A percentile compares a stretch with the other conserved stretches of the same genome.
phyloP scores from a whole-genome alignment of 2,888 invertebrate species.

The Dendrolimus pini region DNA sequence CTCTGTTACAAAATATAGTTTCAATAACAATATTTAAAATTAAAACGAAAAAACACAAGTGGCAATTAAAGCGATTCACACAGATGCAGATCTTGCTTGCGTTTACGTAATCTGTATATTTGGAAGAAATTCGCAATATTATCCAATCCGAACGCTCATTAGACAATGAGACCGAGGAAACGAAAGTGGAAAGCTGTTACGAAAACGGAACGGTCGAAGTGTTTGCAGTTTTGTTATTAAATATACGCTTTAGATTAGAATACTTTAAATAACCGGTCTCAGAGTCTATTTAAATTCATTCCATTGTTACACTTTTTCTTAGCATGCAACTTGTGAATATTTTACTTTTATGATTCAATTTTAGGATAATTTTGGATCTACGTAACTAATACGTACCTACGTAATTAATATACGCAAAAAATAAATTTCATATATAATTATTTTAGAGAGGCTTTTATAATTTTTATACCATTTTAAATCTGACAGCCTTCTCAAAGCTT shows the following conservation, averaged over 20 bases:
- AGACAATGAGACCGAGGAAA: constrained; percentile 70
- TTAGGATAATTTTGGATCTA: too few relatives aligned
- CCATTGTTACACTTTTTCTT: too few relatives aligned
- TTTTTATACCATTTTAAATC: too few relatives aligned
- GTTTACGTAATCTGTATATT: constrained; percentile 59
- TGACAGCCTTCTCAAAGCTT: background rate
- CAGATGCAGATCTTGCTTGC: constrained; percentile 34
- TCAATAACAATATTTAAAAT: constrained; percentile 53
- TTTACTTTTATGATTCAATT: too few relatives aligned
- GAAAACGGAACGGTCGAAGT: constrained; percentile 46
- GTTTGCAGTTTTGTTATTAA: constrained; percentile 21
- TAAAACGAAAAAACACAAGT: constrained; percentile 40
- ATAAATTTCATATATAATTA: too few relatives aligned
- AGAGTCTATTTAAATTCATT: background rate
- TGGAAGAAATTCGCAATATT: constrained; percentile 63
- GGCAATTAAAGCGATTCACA: constrained; percentile 63
- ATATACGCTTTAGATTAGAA: background rate
- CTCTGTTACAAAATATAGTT: constrained; percentile 48
- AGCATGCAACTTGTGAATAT: too few relatives aligned
- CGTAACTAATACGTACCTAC: too few relatives aligned
- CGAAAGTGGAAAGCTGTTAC: constrained; percentile 70
- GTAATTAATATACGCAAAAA: too few relatives aligned
- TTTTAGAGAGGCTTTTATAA: too few relatives aligned
- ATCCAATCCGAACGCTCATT: constrained; percentile 58
- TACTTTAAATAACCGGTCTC: background rate